A percentile compares a stretch with the other conserved stretches of the same genome.
phyloP scores from a whole-genome alignment of 2,113 vertebrate genomes.

The Rhizomys pruinosus region DNA sequence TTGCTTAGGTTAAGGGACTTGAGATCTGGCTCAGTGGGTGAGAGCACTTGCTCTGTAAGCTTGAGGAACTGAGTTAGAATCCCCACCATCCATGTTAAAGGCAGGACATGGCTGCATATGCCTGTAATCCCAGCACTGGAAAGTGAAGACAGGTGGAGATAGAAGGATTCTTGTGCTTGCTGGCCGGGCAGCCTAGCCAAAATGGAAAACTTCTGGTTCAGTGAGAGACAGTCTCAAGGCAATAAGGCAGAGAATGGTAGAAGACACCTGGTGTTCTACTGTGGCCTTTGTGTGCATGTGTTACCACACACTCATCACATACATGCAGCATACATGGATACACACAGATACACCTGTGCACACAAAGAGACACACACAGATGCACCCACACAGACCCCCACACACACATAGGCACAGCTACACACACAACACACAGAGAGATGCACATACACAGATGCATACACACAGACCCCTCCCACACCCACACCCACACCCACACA shows the following conservation, averaged over 20 bases:
- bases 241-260: neutral
- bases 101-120: neutral
- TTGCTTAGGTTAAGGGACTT: neutral
- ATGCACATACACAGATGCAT: neutral
- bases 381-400: neutral
- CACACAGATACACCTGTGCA: neutral
- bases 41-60: neutral
- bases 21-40: no score
- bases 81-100: neutral
- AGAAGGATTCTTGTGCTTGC: neutral
- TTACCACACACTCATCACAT: neutral
- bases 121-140: neutral
- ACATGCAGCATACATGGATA: neutral
- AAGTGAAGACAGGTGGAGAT: no score
- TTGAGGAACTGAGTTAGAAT: neutral
- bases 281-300: neutral
- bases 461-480: neutral
- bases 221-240: neutral
- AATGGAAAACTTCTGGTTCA: neutral
- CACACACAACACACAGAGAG: no score
- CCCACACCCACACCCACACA: neutral
- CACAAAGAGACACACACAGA: neutral
- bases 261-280: neutral
- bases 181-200: neutral
- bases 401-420: neutral